Evolutionary conservation across 2,113 vertebrate species (phyloP).

Genomic region (Datnioides undecimradiatus): DNA sequence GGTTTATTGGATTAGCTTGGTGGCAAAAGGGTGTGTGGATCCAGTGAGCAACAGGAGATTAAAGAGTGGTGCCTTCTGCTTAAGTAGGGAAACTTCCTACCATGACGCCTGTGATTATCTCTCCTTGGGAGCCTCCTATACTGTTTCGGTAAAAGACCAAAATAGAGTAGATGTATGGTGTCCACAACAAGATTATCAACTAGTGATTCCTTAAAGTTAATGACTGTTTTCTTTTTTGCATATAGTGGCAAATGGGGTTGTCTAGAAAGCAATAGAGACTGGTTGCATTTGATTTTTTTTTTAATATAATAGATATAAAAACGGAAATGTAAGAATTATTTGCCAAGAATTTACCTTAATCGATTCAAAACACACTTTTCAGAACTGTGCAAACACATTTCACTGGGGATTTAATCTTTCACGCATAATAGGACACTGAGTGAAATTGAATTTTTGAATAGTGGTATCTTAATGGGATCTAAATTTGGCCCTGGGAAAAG

Average conservation of each 20-base stretch:
- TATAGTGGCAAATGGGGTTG: neutral
- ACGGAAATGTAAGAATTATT: neutral
- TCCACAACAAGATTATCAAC: neutral
- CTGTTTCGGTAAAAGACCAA: neutral
- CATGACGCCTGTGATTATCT: conserved; percentile 34
- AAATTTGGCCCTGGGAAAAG: neutral
- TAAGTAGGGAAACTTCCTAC: conserved; percentile 38
- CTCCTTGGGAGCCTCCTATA: too few species aligned
- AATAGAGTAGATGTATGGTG: neutral
- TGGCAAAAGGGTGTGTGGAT: conserved; percentile 46
- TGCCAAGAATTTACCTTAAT: neutral
- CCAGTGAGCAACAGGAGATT: conserved; percentile 48
- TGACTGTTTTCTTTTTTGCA: neutral
- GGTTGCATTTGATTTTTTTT: neutral
- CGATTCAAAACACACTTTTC: neutral
- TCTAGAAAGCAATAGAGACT: neutral
- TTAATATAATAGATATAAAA: neutral
- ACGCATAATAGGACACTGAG: neutral
- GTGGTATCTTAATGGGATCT: neutral
- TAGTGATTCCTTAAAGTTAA: neutral
- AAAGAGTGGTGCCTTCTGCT: conserved; percentile 21
- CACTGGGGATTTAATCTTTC: neutral
- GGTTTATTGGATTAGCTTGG: conserved; percentile 75
- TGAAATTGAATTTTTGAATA: neutral
- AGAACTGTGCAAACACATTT: neutral